Evolutionary conservation across 1,140 invertebrate genomes (phyloP).

Genomic region (Drosophila sechellia): DNA sequence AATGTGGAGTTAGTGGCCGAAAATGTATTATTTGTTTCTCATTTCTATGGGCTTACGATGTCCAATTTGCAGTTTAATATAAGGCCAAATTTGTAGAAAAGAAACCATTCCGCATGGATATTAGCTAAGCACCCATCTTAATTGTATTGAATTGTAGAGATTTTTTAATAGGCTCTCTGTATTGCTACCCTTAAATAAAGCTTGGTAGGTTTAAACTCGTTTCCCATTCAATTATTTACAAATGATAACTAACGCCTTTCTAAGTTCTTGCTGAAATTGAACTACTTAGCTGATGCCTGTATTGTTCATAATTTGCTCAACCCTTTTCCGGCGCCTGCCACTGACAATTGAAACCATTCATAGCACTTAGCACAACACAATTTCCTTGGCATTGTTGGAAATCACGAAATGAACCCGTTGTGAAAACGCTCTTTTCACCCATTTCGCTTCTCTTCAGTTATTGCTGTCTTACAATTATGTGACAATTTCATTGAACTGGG

Average conservation of each 20-base stretch:
- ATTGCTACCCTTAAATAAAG: background rate
- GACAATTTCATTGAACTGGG: slow-evolving; percentile 71
- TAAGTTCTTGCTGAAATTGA: background rate
- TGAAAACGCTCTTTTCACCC: slow-evolving; percentile 5
- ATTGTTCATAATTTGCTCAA: slow-evolving; percentile 3
- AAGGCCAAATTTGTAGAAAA: slow-evolving; percentile 19
- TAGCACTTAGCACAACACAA: slow-evolving; percentile 13
- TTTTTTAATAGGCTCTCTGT: too few relatives aligned
- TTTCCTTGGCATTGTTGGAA: slow-evolving; percentile 33
- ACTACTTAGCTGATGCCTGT: slow-evolving; percentile 11
- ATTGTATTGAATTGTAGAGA: background rate
- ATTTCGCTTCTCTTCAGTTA: background rate
- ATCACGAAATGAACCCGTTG: slow-evolving; percentile 30
- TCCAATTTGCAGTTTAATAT: slow-evolving; percentile 49
- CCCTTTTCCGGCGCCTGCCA: slow-evolving; percentile 8
- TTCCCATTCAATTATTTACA: too few relatives aligned
- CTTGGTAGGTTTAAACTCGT: too few relatives aligned
- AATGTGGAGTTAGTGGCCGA: background rate
- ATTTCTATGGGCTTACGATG: slow-evolving; percentile 57
- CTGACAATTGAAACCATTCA: slow-evolving; percentile 24
- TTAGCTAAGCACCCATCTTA: background rate
- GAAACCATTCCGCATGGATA: slow-evolving; percentile 13
- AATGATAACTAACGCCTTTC: background rate
- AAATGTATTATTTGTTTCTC: slow-evolving; percentile 70
- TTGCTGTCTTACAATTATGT: slow-evolving; percentile 59